These are phyloP conservation scores for Aphelocoma californica DNA, from an alignment of 2,797 vertebrate species.

Conservation along the genomic window DNA sequence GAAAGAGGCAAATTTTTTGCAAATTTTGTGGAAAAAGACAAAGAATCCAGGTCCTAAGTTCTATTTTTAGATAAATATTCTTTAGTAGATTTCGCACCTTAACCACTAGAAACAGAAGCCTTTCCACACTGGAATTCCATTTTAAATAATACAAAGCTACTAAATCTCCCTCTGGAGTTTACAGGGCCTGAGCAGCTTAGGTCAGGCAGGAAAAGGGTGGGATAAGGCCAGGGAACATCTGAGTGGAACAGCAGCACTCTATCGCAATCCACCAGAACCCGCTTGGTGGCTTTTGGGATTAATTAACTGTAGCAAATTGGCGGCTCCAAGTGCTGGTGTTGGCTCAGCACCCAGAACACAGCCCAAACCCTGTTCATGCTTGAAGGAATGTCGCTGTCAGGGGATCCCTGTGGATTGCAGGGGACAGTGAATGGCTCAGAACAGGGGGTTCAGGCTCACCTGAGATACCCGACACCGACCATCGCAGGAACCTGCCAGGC, in stretches of 20 bases:
- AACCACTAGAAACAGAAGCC: not conserved
- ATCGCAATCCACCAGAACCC: not conserved
- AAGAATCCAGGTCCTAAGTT: not conserved
- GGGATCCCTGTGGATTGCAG: not conserved
- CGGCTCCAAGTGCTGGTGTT: not conserved
- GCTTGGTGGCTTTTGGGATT: not conserved
- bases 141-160: not conserved
- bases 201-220: not conserved
- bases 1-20: not conserved
- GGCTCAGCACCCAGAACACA: not conserved
- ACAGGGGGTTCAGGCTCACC: not conserved
- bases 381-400: not conserved
- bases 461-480: fast-evolving
- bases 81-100: not conserved
- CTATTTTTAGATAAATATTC: not conserved
- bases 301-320: not conserved
- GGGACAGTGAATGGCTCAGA: not conserved
- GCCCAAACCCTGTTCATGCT: not conserved
- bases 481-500: not conserved
- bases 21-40: not conserved
- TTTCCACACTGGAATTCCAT: not conserved
- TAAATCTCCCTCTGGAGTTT: not conserved
- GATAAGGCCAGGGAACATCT: not conserved
- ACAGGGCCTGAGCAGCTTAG: not conserved
- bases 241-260: not conserved